A percentile compares a stretch with the other conserved stretches of the same genome.
Evolutionary conservation across 1,140 invertebrate genomes (phyloP).

Genomic region (Fopius arisanus): DNA sequence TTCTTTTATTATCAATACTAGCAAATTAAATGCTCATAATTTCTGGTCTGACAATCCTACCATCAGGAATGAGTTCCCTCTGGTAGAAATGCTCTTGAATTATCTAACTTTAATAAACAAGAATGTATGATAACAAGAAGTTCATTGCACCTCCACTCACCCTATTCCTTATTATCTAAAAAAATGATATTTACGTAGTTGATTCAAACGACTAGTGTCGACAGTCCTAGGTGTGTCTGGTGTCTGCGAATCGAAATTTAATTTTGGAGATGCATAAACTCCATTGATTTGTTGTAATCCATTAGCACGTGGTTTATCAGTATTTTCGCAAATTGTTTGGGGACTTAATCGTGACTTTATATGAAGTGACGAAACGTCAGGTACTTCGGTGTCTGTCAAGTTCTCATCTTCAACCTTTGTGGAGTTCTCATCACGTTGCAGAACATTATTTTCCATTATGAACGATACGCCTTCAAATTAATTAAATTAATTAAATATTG

Average conservation of each 20-base stretch:
- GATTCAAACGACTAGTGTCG: conserved; percentile 59
- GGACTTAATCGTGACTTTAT: conserved; percentile 54
- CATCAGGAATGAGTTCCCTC: neutral
- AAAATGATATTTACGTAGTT: conserved; percentile 47
- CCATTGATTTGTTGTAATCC: conserved; percentile 56
- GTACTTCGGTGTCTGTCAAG: conserved; percentile 30
- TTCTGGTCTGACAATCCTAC: neutral
- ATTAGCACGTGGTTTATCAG: conserved; percentile 51
- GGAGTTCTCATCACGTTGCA: conserved; percentile 29
- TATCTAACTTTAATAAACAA: neutral
- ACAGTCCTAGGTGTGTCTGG: conserved; percentile 36
- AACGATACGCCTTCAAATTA: neutral
- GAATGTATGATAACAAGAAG: neutral
- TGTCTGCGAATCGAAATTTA: conserved; percentile 38
- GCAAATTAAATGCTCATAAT: neutral
- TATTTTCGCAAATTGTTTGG: conserved; percentile 31
- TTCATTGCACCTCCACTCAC: neutral
- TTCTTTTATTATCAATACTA: neutral
- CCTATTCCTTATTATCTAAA: neutral
- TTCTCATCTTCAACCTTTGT: conserved; percentile 46
- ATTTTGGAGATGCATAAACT: conserved; percentile 48
- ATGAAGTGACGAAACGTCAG: conserved; percentile 47
- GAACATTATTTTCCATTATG: conserved; percentile 41
- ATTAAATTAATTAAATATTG: neutral
- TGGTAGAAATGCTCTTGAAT: neutral